Conservation (phyloP, 2,797 vertebrate species). For the Siniperca undulata region DNA sequence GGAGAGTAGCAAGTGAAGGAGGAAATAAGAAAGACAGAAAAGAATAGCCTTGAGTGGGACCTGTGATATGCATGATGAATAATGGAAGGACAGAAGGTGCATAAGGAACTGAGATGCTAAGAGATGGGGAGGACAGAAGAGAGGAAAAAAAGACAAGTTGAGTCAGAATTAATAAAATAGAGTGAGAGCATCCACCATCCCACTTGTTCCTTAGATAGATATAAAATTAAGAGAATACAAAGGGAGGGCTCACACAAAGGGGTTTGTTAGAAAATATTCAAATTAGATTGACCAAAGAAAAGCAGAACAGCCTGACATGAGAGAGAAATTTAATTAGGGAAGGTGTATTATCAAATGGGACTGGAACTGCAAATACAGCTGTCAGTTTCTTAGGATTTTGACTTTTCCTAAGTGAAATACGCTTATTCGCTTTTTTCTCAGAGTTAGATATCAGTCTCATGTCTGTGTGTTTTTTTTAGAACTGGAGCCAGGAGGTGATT, state of each 20-base stretch:
- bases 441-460: background rate
- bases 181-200: conserved; percentile 45
- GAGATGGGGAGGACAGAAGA: conserved; percentile 43
- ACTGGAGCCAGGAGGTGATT: background rate
- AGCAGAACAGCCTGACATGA: conserved; percentile 28
- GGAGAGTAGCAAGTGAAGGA: conserved; percentile 52
- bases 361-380: conserved; percentile 15
- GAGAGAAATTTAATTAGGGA: conserved; percentile 52
- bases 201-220: conserved; percentile 52
- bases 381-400: conserved; percentile 10
- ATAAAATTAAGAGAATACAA: conserved; percentile 42
- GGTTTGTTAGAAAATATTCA: conserved; percentile 41
- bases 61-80: conserved; percentile 62
- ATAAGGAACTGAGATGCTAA: conserved; percentile 60
- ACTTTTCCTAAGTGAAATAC: background rate
- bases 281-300: conserved; percentile 51
- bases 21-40: conserved; percentile 52
- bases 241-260: conserved; percentile 32
- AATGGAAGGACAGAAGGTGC: conserved; percentile 63
- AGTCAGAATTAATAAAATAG: conserved; percentile 54
- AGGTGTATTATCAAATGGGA: conserved; percentile 34
- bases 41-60: conserved; percentile 59
- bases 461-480: background rate
- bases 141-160: conserved; percentile 50
- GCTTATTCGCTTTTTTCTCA: background rate